Evolutionary conservation across 2,797 vertebrate species (phyloP).

Genomic region (Phrynocephalus forsythii): DNA sequence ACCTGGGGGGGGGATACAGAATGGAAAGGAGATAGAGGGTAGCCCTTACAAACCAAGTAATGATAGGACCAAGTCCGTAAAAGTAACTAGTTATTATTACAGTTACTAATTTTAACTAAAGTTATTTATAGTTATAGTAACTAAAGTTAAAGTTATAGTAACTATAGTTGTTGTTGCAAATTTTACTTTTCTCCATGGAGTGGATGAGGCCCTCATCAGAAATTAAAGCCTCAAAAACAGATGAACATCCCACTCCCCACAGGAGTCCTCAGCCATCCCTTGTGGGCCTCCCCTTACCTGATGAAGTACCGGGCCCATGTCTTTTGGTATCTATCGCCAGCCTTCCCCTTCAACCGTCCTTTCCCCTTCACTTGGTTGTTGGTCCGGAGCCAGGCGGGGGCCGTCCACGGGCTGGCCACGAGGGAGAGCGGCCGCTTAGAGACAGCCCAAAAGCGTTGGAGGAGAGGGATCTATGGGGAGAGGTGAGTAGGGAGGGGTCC

Average conservation of each 20-base stretch:
- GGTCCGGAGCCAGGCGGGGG: slow-evolving; percentile 93
- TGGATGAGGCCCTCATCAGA: no score
- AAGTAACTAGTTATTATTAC: neutral
- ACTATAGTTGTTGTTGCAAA: neutral
- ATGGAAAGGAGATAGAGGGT: neutral
- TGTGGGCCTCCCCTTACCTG: slow-evolving; percentile 72
- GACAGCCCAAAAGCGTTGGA: slow-evolving; percentile 83
- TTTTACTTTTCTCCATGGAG: no score
- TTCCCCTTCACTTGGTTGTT: slow-evolving; percentile 86
- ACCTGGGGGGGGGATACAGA: slow-evolving; percentile 75
- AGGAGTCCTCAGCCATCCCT: fast-evolving
- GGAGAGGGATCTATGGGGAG: slow-evolving; percentile 87
- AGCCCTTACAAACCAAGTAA: no score
- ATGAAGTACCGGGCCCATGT: slow-evolving; percentile 94
- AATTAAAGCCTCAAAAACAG: no score
- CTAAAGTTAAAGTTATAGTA: neutral
- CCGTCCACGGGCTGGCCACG: slow-evolving; percentile 91
- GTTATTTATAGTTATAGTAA: neutral
- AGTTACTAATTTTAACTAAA: neutral
- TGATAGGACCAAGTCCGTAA: neutral
- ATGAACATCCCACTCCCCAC: no score
- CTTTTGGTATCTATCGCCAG: slow-evolving; percentile 88
- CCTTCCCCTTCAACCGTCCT: slow-evolving; percentile 86
- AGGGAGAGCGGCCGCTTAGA: slow-evolving; percentile 81
- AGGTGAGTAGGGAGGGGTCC: neutral